Evolutionary conservation across 2,113 vertebrate species (phyloP).

Genomic region (Oryzias melastigma): DNA sequence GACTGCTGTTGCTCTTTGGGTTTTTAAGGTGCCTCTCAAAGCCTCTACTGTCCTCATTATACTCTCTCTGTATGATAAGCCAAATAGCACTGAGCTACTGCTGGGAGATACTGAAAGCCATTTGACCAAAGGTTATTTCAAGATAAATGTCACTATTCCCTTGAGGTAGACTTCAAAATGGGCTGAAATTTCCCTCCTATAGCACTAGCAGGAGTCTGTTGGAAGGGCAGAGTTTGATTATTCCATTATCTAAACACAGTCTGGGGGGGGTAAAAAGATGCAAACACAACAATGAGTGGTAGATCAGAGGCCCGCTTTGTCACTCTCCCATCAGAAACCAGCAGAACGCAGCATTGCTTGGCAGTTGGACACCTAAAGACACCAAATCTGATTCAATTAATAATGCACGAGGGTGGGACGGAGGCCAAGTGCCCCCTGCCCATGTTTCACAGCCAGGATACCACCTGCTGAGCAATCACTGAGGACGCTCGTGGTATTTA

Average conservation of each 20-base stretch:
- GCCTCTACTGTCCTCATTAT: conserved; percentile 51
- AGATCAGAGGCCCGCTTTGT: not conserved
- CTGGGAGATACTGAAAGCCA: conserved; percentile 43
- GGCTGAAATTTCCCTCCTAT: conserved; percentile 21
- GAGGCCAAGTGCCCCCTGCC: conserved; percentile 30
- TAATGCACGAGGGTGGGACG: conserved; percentile 45
- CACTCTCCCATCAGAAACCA: not conserved
- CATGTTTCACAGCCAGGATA: conserved; percentile 26
- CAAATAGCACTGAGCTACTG: conserved; percentile 41
- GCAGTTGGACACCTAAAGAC: conserved; percentile 32
- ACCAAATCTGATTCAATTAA: conserved; percentile 43
- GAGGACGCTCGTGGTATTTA: conserved; percentile 40
- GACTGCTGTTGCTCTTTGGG: conserved; percentile 19
- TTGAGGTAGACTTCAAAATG: conserved; percentile 23
- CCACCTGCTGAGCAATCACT: conserved; percentile 49
- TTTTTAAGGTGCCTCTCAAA: conserved; percentile 37
- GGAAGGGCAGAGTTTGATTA: conserved; percentile 6
- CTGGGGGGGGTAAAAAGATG: conserved; percentile 16
- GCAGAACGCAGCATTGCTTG: not conserved
- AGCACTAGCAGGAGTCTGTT: conserved; percentile 3
- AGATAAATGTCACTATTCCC: conserved; percentile 52
- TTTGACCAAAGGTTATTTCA: conserved; percentile 60
- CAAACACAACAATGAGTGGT: conserved; percentile 10
- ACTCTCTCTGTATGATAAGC: conserved; percentile 59
- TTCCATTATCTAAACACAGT: not conserved